phyloP scores from a whole-genome alignment of 1,140 invertebrate genomes.

The Lucilia sericata region DNA sequence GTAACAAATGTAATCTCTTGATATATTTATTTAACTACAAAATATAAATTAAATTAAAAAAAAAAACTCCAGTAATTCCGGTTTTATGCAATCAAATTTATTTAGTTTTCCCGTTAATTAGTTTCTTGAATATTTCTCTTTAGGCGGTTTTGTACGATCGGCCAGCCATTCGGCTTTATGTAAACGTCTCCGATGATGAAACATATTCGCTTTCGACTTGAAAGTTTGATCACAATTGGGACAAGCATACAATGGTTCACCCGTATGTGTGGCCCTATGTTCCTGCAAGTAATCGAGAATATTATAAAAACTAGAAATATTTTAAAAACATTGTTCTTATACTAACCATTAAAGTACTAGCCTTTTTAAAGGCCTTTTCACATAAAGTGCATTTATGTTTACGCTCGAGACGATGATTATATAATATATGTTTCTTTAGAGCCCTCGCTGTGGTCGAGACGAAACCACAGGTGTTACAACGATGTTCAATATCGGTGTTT shows the following conservation, averaged over 20 bases:
- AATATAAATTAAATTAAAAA: too few species aligned
- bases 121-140: slow-evolving; percentile 36
- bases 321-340: too few species aligned
- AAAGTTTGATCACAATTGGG: slow-evolving; percentile 62
- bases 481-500: slow-evolving; percentile 2
- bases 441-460: slow-evolving; percentile 19
- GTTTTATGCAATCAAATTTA: slow-evolving; percentile 42
- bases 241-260: slow-evolving; percentile 64
- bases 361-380: slow-evolving; percentile 61
- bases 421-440: not conserved
- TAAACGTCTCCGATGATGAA: slow-evolving; percentile 63
- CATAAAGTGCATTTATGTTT: slow-evolving; percentile 62
- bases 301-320: not conserved
- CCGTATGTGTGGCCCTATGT: slow-evolving; percentile 64
- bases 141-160: slow-evolving; percentile 47
- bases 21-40: too few species aligned
- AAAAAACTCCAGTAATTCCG: not conserved
- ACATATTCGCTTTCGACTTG: slow-evolving; percentile 65
- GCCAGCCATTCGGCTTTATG: slow-evolving; percentile 63
- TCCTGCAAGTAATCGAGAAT: slow-evolving; percentile 53
- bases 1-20: too few species aligned
- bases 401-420: slow-evolving; percentile 55
- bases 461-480: slow-evolving; percentile 28
- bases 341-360: slow-evolving; percentile 55
- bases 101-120: slow-evolving; percentile 50